Conservation (phyloP, 2,888 invertebrate genomes). For the Thysanoteuthis rhombus region DNA sequence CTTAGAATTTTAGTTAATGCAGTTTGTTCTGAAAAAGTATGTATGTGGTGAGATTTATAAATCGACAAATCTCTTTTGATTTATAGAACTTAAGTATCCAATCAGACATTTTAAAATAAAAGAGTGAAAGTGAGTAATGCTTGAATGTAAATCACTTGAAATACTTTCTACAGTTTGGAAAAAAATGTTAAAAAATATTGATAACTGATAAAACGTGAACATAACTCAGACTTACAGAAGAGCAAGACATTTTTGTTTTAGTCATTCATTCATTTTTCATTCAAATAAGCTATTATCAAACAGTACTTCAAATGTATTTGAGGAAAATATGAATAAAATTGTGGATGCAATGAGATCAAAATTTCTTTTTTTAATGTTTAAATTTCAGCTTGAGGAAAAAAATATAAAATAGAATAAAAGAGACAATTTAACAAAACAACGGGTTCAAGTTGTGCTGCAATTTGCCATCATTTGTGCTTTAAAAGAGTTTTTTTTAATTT, state of each 20-base stretch:
- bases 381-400: neutral
- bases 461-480: neutral
- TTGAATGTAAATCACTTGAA: neutral
- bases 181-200: neutral
- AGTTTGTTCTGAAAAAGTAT: neutral
- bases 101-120: neutral
- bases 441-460: neutral
- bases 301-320: neutral
- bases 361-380: neutral
- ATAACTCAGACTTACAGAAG: neutral
- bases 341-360: neutral
- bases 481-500: neutral
- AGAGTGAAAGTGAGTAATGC: too few relatives aligned
- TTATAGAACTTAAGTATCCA: neutral
- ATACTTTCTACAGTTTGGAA: neutral
- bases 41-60: neutral
- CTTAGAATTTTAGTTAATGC: too few relatives aligned
- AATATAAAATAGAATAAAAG: neutral
- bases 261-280: neutral
- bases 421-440: neutral
- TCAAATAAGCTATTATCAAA: neutral
- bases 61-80: neutral
- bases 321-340: neutral
- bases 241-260: neutral
- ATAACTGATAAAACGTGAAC: neutral